phyloP scores from a whole-genome alignment of 2,888 invertebrate species.

The Mycalesis mineus region DNA sequence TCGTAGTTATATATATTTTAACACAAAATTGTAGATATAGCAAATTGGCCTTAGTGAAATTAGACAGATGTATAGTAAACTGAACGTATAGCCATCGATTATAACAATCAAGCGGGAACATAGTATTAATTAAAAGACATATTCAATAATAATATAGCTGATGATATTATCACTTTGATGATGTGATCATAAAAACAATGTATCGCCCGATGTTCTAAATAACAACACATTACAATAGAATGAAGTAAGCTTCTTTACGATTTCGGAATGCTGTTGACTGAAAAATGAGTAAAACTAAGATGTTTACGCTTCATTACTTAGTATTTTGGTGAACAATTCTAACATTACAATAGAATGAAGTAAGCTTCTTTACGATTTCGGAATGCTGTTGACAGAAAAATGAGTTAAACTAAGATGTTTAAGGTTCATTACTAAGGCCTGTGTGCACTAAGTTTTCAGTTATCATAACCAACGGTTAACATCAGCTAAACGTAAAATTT shows the following conservation, averaged over 20 bases:
- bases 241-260: no score
- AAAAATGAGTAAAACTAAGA: no score
- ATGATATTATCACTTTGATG: slow-evolving; percentile 40
- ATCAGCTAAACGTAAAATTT: no score
- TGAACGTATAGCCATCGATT: slow-evolving; percentile 45
- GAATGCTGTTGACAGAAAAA: no score
- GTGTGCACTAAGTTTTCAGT: no score
- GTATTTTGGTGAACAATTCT: no score
- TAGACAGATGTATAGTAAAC: slow-evolving; percentile 60
- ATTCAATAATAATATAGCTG: slow-evolving; percentile 35
- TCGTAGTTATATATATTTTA: slow-evolving; percentile 34
- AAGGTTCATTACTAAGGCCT: no score
- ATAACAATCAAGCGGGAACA: slow-evolving; percentile 56
- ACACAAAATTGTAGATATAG: slow-evolving; percentile 75
- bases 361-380: no score
- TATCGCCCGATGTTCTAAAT: slow-evolving; percentile 45
- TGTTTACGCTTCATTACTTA: no score
- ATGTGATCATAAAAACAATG: slow-evolving; percentile 54
- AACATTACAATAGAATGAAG: not conserved
- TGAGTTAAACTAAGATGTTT: no score
- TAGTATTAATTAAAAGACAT: slow-evolving; percentile 69
- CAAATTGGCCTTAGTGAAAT: slow-evolving; percentile 68
- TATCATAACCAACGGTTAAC: no score
- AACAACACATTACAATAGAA: slow-evolving; percentile 24
- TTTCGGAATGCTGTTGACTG: no score